Percentiles rank a stretch among this genome's conserved stretches.
These are phyloP conservation scores for Drosophila arizonae DNA, from an alignment of 1,140 invertebrate genomes.

Conservation along the genomic window DNA sequence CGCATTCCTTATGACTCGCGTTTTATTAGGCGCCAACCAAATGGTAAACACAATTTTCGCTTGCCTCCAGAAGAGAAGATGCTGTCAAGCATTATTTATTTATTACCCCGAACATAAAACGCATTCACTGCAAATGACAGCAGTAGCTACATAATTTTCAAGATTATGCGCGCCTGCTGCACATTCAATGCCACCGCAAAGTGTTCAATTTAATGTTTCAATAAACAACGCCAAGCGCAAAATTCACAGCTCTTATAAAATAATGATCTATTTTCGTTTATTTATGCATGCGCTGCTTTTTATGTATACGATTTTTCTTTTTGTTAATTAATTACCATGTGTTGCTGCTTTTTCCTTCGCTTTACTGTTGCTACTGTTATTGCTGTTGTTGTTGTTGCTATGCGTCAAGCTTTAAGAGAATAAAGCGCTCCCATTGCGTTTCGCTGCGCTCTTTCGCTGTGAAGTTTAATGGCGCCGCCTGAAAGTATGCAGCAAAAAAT, in stretches of 20 bases:
- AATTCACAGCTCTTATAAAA: slow-evolving; percentile 62
- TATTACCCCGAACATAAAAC: slow-evolving; percentile 14
- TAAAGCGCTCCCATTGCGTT: not conserved
- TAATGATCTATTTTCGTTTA: slow-evolving; percentile 60
- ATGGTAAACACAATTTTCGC: not conserved
- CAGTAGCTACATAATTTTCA: slow-evolving; percentile 7
- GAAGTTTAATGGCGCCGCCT: slow-evolving; percentile 33
- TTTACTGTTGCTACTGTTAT: slow-evolving; percentile 1
- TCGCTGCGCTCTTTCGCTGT: slow-evolving; percentile 6
- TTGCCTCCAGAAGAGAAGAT: slow-evolving; percentile 20
- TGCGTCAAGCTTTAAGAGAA: slow-evolving; percentile 17
- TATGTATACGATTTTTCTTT: slow-evolving; percentile 3
- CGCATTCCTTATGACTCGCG: slow-evolving; percentile 42
- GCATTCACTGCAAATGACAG: slow-evolving; percentile 9
- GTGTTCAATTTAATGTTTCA: slow-evolving; percentile 71
- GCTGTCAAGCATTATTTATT: slow-evolving; percentile 26
- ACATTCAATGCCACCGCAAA: slow-evolving; percentile 34
- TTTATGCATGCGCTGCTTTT: slow-evolving; percentile 20
- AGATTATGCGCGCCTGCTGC: slow-evolving; percentile 1
- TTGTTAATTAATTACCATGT: slow-evolving; percentile 16
- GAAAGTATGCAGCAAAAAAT: slow-evolving; percentile 50
- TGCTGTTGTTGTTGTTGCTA: slow-evolving; percentile 7
- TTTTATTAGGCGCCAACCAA: slow-evolving; percentile 8
- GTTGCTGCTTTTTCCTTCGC: not conserved
- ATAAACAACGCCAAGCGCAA: slow-evolving; percentile 46